Conservation (phyloP, 2,797 vertebrate genomes). For the Mycteria americana region DNA sequence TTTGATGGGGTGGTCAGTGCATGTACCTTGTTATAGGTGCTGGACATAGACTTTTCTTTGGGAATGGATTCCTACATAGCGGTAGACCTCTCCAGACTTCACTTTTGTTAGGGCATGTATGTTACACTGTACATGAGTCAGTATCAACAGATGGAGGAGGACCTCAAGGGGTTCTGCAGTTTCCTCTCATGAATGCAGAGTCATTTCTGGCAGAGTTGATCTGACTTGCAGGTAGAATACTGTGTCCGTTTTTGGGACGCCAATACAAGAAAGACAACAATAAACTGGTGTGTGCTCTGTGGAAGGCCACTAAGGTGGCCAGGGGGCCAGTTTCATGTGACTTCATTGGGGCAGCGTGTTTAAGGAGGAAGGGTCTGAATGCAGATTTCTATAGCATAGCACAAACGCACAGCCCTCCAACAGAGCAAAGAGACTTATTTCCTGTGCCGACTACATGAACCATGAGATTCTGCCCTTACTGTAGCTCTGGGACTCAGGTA, state of each 20-base stretch:
- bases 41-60: background rate
- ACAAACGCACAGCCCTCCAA: background rate
- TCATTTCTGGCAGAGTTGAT: background rate
- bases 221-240: background rate
- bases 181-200: background rate
- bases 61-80: background rate
- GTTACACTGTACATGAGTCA: background rate
- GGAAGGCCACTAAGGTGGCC: too few relatives aligned
- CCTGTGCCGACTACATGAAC: background rate
- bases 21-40: background rate
- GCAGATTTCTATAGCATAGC: background rate
- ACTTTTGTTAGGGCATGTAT: background rate
- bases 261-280: background rate
- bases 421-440: background rate
- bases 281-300: background rate
- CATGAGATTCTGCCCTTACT: background rate
- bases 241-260: background rate
- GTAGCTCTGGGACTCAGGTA: background rate
- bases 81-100: background rate
- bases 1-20: background rate
- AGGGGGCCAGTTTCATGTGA: background rate
- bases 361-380: background rate
- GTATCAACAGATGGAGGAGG: background rate
- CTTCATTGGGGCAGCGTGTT: background rate
- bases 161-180: background rate